Conservation (phyloP, 1,140 invertebrate species). For the Diorhabda carinulata region DNA sequence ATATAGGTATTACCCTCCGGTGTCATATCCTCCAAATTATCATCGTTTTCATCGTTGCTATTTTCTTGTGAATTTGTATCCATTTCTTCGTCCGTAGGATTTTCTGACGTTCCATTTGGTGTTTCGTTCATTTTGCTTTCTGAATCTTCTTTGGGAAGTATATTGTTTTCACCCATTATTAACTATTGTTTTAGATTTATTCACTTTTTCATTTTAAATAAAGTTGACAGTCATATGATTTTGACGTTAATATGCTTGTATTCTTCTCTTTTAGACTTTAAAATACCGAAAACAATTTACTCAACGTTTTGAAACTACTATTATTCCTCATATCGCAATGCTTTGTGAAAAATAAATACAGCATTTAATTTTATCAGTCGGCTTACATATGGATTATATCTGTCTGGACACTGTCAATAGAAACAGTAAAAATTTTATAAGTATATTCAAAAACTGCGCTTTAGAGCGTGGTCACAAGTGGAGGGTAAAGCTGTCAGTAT, state of each 20-base stretch:
- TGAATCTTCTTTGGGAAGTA: constrained; percentile 4
- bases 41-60: constrained; percentile 1
- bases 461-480: no score
- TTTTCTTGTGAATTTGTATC: constrained; percentile 4
- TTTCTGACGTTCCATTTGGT: background rate
- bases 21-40: constrained; percentile 26
- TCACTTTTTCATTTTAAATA: background rate
- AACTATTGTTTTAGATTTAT: background rate
- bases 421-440: no score
- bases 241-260: background rate
- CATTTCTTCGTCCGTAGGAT: background rate
- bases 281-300: no score
- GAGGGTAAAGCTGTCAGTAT: no score
- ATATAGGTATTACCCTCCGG: constrained; percentile 25
- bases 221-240: background rate
- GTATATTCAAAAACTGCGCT: no score
- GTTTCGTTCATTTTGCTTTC: background rate
- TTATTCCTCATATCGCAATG: no score
- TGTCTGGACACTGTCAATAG: no score
- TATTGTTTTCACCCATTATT: constrained; percentile 11
- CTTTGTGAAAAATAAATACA: no score
- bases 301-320: no score
- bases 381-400: no score
- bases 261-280: no score
- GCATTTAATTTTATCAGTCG: no score